Conservation (phyloP, 2,797 vertebrate species). For the Phrynocephalus forsythii region DNA sequence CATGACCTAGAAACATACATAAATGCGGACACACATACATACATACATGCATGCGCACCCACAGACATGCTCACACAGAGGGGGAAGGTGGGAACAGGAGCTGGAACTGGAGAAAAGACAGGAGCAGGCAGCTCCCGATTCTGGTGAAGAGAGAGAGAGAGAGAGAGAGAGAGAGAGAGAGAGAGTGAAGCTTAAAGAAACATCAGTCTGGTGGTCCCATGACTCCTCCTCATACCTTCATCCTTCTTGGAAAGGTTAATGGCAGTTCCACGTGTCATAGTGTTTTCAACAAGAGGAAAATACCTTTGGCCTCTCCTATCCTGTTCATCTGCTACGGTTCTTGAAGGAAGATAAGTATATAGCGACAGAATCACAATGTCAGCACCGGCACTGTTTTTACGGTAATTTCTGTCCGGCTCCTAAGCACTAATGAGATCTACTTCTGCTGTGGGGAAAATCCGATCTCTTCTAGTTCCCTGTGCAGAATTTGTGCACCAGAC, state of each 20-base stretch:
- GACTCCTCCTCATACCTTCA: neutral
- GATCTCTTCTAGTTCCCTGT: neutral
- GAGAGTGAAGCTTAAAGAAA: constrained; percentile 2
- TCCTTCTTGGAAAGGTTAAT: neutral
- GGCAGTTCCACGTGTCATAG: neutral
- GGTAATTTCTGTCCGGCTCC: neutral
- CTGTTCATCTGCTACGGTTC: neutral
- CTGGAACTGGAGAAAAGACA: constrained; percentile 60
- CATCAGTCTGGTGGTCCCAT: neutral
- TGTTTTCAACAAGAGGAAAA: neutral
- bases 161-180: neutral
- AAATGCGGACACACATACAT: neutral
- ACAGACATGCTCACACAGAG: neutral
- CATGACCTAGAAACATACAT: neutral
- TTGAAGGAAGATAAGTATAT: neutral
- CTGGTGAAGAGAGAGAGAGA: constrained; percentile 70
- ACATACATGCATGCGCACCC: neutral
- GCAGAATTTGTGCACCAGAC: neutral
- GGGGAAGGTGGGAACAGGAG: constrained; percentile 31
- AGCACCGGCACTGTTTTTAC: neutral
- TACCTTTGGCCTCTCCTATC: neutral
- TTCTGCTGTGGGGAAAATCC: neutral
- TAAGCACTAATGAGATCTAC: neutral
- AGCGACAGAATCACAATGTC: neutral
- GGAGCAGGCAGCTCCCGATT: constrained; percentile 51